Evolutionary conservation across 2,888 invertebrate species (phyloP), one percentile per base, ranked within the genome.

Genomic region (Campaea margaritaria): DNA sequence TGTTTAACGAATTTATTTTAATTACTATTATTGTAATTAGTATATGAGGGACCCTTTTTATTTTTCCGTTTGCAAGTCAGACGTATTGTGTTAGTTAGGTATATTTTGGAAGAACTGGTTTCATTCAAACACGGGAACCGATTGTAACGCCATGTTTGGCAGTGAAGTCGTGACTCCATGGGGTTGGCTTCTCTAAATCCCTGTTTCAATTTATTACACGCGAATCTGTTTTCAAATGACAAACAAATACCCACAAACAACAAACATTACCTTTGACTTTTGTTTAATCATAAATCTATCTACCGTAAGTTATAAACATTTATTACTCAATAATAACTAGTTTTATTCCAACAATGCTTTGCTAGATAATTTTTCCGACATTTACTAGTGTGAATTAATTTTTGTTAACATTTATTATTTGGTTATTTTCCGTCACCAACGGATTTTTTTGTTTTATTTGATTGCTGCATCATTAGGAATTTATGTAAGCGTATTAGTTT

Each of bases 1-100:
- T 10, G 12, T 16, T 0, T 42, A 15, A 31, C 50, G 57, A 57
- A 50, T 57, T 57, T 57, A 57, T 51, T 57, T 57, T 50, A n/a
- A 0, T 46, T 45, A 42, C n/a, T 28, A 42, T 39, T 34, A 47
- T 36, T 27, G 28, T 11, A 13, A 27, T 27, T 21, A n/a, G 27
- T 41, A 38, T 12, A n/a, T 12, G 5, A 21, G 4, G n/a, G 16
- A 14, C 13, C n/a, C 21, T 16, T 13, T 51, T 1, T 11, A 41
- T 10, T 50, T 50, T 11, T 47, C 0, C 13, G 9, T 14, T 34
- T 31, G 14, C 45, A 36, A 36, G 34, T 36, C 34, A 12, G n/a
- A 12, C 16, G n/a, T 12, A 43, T 4, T n/a, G n/a, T 43, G 21
- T 42, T 7, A 7, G 9, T 31, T 31, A 31, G 11, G 3, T 16